Evolutionary conservation across 2,888 invertebrate species (phyloP), one percentile per base, ranked within the genome.

Genomic region (Pachydiplax longipennis): DNA sequence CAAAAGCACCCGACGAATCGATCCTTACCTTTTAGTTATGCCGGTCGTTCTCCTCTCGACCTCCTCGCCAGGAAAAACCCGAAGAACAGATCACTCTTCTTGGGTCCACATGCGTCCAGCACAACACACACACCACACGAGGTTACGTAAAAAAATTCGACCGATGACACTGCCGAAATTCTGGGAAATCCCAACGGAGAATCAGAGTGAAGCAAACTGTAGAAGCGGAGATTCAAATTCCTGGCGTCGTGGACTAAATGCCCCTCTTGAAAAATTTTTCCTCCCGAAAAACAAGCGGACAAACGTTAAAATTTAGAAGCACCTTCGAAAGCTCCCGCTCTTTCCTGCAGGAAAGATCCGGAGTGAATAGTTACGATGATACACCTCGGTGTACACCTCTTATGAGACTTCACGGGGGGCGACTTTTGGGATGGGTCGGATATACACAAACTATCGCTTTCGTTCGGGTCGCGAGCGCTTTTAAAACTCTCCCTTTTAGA

Each of bases 21-120:
- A 73, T 87, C 65, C 87, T 87, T 87, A 87, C 87, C 87, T 83
- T 31, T 65, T 58, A 5, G 87, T 61, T 61, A 87, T 87, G 87
- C 61, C 87, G 61, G 87, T 31, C 53, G 61, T 4, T 31, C 58
- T 35, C 22, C 25, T 6, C 44, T 44, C 48, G 82, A 10, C 44
- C 82, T 83, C 82, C 82, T 83, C 48, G 25, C 25, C 61, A 37
- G 65, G 31, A 61, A 61, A 37, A 53, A 83, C 58, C 18, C 48
- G 35, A 83, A 35, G 18, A 25, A 37, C 15, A 12, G 25, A 6
- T 22, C 35, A 18, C 31, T 61, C 35, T 58, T 5, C 22, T 48
- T 53, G n/a, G 58, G 31, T 35, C 10, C 58, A 58, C 83, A 37
- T 22, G 31, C 73, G 73, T 87, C n/a, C 53, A 53, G 65, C 87